phyloP scores from a whole-genome alignment of 2,113 vertebrate genomes.

The Mesitornis unicolor region DNA sequence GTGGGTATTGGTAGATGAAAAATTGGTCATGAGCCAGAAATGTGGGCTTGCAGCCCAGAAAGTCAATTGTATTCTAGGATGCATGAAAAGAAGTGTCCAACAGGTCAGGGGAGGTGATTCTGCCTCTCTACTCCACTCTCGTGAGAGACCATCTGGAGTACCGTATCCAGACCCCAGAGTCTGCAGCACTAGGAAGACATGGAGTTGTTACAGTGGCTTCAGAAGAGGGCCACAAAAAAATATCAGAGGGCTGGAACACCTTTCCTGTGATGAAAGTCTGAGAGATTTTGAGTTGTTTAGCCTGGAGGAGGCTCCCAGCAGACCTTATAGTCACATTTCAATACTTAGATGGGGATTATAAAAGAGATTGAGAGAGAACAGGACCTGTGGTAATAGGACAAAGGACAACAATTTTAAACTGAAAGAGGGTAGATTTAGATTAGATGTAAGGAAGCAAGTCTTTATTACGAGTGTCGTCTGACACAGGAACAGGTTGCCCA shows the following conservation, averaged over 20 bases:
- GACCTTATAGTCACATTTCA: not conserved
- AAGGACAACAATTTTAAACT: no score
- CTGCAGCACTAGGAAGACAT: not conserved
- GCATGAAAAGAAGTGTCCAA: no score
- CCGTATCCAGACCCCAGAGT: not conserved
- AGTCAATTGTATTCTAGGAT: no score
- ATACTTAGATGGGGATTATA: not conserved
- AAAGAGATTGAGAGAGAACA: not conserved
- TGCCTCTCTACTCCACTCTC: not conserved
- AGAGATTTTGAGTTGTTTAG: not conserved
- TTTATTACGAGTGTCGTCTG: no score
- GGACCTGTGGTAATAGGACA: not conserved
- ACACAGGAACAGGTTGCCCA: no score
- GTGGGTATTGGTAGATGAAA: not conserved
- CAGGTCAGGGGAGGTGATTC: no score
- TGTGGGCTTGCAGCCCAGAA: no score
- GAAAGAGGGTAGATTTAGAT: no score
- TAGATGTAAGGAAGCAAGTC: no score
- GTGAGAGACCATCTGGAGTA: not conserved
- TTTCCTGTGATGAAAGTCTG: not conserved
- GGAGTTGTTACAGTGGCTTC: not conserved
- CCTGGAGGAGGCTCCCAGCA: not conserved
- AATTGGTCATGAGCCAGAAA: no score
- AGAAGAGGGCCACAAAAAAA: not conserved
- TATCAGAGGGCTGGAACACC: not conserved